phyloP scores from a whole-genome alignment of 2,113 vertebrate species.

The Empidonax alnorum region DNA sequence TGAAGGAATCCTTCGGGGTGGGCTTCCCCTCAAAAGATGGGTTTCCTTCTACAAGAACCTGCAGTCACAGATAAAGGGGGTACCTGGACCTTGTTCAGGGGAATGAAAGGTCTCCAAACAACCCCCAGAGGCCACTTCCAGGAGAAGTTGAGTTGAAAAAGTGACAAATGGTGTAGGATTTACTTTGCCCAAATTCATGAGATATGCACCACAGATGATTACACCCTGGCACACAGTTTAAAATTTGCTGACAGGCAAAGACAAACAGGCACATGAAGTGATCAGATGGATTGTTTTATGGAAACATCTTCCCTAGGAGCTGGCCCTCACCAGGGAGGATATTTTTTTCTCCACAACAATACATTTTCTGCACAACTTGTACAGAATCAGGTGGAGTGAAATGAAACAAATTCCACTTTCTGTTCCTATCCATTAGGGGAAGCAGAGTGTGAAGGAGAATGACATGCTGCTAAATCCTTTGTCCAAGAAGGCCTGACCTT shows the following conservation, averaged over 20 bases:
- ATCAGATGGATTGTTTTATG: neutral
- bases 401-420: neutral
- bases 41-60: neutral
- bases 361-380: neutral
- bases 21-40: neutral
- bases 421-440: neutral
- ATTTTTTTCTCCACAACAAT: neutral
- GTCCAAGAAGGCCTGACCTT: neutral
- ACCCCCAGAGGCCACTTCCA: neutral
- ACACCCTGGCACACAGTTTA: neutral
- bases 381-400: neutral
- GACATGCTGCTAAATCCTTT: neutral
- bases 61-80: fast-evolving
- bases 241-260: neutral
- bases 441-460: conserved; percentile 13
- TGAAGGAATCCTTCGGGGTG: neutral
- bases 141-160: neutral
- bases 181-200: neutral
- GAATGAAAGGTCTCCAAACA: neutral
- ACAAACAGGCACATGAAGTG: neutral
- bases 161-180: neutral
- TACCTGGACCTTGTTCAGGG: neutral
- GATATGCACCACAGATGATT: neutral
- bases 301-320: neutral
- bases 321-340: neutral